A percentile compares a stretch with the other conserved stretches of the same genome.
Conservation (phyloP, 2,888 invertebrate genomes). For the Amblyteles armatorius region DNA sequence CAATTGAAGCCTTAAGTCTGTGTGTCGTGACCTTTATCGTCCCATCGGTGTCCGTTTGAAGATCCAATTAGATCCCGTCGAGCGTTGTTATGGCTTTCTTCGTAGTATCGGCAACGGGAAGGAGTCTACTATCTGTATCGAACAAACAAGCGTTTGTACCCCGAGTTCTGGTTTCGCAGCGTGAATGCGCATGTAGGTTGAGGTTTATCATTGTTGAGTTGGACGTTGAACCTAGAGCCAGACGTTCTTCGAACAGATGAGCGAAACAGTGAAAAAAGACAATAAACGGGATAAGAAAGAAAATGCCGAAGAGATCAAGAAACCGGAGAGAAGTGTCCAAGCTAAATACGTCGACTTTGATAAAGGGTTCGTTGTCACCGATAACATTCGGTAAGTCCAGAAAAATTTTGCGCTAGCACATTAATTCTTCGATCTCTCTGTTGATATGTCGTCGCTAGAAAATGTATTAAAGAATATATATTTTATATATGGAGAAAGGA, state of each 20-base stretch:
- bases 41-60: conserved; percentile 35
- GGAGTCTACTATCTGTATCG: conserved; percentile 45
- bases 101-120: conserved; percentile 37
- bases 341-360: conserved; percentile 57
- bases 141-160: conserved; percentile 66
- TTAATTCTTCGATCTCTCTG: not conserved
- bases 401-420: not conserved
- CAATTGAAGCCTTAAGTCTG: not conserved
- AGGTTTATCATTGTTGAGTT: conserved; percentile 49
- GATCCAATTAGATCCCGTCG: not conserved
- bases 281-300: conserved; percentile 67
- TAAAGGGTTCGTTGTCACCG: conserved; percentile 70
- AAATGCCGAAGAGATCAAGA: conserved; percentile 50
- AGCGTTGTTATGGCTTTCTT: conserved; percentile 20
- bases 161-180: conserved; percentile 24
- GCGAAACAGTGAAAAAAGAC: conserved; percentile 61
- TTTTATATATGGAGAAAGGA: conserved; percentile 75
- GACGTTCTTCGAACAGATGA: conserved; percentile 52
- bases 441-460: not conserved
- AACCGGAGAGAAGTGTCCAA: conserved; percentile 51
- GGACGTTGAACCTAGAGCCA: conserved; percentile 49
- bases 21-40: conserved; percentile 16
- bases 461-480: not conserved
- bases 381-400: conserved; percentile 73
- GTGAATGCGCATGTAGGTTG: conserved; percentile 41